Evolutionary conservation across 2,797 vertebrate genomes (phyloP), one percentile per base, ranked within the genome.

Genomic region (Tinamus major): DNA sequence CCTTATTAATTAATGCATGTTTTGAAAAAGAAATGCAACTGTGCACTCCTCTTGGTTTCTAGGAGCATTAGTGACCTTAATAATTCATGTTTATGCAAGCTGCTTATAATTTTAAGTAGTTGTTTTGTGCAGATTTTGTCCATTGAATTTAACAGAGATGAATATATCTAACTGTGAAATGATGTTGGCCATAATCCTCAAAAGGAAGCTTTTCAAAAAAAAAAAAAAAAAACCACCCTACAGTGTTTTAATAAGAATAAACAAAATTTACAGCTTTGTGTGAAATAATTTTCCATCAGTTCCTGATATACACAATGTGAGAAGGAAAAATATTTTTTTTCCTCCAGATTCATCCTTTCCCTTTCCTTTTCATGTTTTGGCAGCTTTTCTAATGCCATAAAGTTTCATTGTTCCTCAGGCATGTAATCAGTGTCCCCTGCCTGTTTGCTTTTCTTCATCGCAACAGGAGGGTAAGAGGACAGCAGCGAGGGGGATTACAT

Each of bases 1-100:
- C 79, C 89, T 96, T 80, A 95, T 95, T 96, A 95, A 97, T 97
- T 97, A 96, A 97, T 96, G 94, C 81, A 70, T 93, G 87, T 79
- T 90, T 94, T 91, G 79, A 92, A 96, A 92, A 85, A 77, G 23
- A 94, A 94, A 88, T 59, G 67, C 79, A 89, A 97, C 70, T 65
- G 42, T 87, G 92, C 80, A 80, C 80, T 87, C 72, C 33, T 8
- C 78, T 70, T 93, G 69, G 68, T 93, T 96, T 96, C 95, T 63
- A 80, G 79, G 71, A 96, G 93, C 76, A 87, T 94, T 94, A 84
- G 71, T 95, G 95, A 95, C 95, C 90, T 97, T 95, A 96, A 96
- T 95, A 97, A 97, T 96, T 95, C 72, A 97, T 96, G 95, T 95
- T 95, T 92, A 94, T 95, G 94, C 94, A 95, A 96, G 72, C 92